phyloP scores from a whole-genome alignment of 2,113 vertebrate genomes.

The Vicugna pacos region DNA sequence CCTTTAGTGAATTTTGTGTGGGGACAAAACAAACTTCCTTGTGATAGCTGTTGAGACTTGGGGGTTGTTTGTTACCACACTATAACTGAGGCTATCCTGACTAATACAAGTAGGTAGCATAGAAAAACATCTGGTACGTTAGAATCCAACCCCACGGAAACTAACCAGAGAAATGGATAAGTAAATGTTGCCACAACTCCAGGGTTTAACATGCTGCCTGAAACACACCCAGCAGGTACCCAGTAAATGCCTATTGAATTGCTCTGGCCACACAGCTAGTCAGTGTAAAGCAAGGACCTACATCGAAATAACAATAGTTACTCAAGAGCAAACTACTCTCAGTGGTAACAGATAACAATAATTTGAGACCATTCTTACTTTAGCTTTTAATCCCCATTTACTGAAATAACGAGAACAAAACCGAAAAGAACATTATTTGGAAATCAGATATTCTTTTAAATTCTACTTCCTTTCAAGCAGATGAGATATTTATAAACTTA shows the following conservation, averaged over 20 bases:
- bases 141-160: neutral
- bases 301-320: neutral
- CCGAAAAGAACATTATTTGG: neutral
- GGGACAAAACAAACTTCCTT: neutral
- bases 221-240: neutral
- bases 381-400: neutral
- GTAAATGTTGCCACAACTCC: neutral
- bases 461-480: conserved; percentile 1
- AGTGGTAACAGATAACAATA: neutral
- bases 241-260: neutral
- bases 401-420: neutral
- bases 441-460: neutral
- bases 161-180: neutral
- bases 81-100: neutral
- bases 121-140: neutral
- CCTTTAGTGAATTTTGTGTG: neutral
- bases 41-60: neutral
- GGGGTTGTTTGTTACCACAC: neutral
- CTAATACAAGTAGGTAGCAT: neutral
- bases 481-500: neutral
- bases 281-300: neutral
- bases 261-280: neutral
- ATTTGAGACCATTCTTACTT: neutral
- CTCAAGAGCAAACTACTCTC: neutral
- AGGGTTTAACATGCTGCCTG: neutral